phyloP scores from a whole-genome alignment of 2,888 invertebrate species.

The Machimus rusticus region DNA sequence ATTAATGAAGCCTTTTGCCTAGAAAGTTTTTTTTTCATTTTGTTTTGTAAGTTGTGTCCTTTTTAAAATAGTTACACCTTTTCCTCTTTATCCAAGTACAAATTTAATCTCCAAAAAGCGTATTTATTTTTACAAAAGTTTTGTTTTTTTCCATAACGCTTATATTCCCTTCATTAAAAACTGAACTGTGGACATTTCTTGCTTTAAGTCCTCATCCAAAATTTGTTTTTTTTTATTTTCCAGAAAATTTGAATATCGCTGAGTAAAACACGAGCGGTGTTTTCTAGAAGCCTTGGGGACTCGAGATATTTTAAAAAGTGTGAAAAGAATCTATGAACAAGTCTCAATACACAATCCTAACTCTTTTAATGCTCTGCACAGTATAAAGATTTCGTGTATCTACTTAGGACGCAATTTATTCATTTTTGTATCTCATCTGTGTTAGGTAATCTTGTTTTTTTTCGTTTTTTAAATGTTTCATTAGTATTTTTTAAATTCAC shows the following conservation, averaged over 20 bases:
- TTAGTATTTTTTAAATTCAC: background rate
- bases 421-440: background rate
- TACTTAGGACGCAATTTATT: slow-evolving; percentile 26
- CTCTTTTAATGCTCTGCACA: background rate
- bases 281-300: background rate
- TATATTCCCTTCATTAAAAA: background rate
- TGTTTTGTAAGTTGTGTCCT: background rate
- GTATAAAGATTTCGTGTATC: background rate
- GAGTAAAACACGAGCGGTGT: background rate
- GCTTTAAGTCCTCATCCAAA: background rate
- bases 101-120: background rate
- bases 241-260: background rate
- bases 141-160: background rate
- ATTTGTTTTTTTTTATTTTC: background rate
- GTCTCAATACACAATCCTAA: background rate
- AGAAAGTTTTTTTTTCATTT: background rate
- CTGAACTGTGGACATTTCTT: background rate
- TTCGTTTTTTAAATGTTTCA: background rate
- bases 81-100: background rate
- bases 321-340: background rate
- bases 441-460: background rate
- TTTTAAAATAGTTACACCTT: slow-evolving; percentile 9
- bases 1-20: slow-evolving; percentile 21
- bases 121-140: background rate
- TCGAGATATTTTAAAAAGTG: background rate